A percentile compares a stretch with the other conserved stretches of the same genome.
These are phyloP conservation scores for Lasioglossum albipes DNA, from an alignment of 1,140 invertebrate species.

Conservation along the genomic window DNA sequence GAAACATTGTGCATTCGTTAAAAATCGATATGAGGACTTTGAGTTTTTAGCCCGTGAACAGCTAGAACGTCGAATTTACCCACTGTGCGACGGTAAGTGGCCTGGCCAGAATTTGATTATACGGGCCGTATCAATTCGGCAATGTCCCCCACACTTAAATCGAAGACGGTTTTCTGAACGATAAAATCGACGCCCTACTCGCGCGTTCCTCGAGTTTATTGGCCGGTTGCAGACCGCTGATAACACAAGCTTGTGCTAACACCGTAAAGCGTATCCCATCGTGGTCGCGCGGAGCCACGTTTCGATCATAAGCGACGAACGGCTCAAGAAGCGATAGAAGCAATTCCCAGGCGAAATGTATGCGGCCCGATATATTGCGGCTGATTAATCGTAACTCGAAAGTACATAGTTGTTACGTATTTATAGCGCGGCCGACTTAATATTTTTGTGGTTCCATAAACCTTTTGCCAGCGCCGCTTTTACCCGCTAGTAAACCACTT, in stretches of 20 bases:
- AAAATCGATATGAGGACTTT: too few species aligned
- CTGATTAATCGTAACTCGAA: neutral
- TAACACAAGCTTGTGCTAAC: conserved; percentile 68
- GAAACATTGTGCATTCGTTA: too few species aligned
- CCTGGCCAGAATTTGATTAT: too few species aligned
- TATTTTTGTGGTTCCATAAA: neutral
- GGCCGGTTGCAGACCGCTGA: conserved; percentile 59
- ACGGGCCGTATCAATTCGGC: too few species aligned
- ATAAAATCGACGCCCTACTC: conserved; percentile 65
- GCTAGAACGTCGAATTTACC: too few species aligned
- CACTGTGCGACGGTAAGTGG: too few species aligned
- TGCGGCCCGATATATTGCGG: neutral
- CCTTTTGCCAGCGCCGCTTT: neutral
- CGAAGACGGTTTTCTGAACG: conserved; percentile 14
- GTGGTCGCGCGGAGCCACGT: neutral
- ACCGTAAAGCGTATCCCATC: conserved; percentile 45
- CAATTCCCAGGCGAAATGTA: neutral
- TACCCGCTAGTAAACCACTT: neutral
- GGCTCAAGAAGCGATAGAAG: neutral
- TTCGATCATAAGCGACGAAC: conserved; percentile 3
- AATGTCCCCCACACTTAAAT: neutral
- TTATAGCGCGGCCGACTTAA: neutral
- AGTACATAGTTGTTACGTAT: neutral
- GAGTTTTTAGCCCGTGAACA: too few species aligned
- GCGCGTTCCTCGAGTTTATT: conserved; percentile 66